Evolutionary conservation across 2,113 vertebrate species (phyloP).

Genomic region (Sclerurus mexicanus): DNA sequence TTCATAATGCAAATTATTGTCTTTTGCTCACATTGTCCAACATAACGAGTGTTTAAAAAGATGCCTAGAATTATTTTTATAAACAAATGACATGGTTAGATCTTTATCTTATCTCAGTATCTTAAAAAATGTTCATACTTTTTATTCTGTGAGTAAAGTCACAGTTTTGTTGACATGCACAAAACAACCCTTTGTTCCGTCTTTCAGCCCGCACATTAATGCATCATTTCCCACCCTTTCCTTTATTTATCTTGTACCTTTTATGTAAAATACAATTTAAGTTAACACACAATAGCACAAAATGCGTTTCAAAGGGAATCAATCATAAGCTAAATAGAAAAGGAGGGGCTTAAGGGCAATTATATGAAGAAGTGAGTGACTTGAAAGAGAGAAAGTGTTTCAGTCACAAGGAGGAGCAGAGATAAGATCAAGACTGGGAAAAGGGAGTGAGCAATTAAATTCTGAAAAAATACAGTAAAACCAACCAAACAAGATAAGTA

Average conservation of each 20-base stretch:
- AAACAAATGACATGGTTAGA: conserved; percentile 37
- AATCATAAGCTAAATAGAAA: conserved; percentile 47
- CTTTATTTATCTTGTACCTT: conserved; percentile 40
- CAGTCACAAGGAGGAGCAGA: not conserved
- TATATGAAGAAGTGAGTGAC: not conserved
- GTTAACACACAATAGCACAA: conserved; percentile 50
- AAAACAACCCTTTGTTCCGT: conserved; percentile 56
- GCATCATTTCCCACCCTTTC: conserved; percentile 32
- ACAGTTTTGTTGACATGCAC: conserved; percentile 37
- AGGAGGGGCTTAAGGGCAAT: conserved; percentile 52
- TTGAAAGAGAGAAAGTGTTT: not conserved
- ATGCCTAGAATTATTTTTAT: conserved; percentile 58
- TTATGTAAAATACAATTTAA: conserved; percentile 55
- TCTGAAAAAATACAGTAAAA: not conserved
- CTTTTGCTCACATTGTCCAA: conserved; percentile 49
- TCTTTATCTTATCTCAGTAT: conserved; percentile 11
- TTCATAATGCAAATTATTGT: conserved; percentile 75
- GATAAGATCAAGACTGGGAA: not conserved
- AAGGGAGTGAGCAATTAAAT: not conserved
- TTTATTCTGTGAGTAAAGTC: conserved; percentile 38
- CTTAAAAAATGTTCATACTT: not conserved
- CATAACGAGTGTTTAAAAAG: conserved; percentile 38
- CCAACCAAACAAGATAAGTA: not conserved
- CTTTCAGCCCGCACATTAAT: conserved; percentile 27
- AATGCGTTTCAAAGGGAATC: conserved; percentile 52